A percentile compares a stretch with the other conserved stretches of the same genome.
Conservation (phyloP, 2,888 invertebrate genomes). For the Yponomeuta sedellus region DNA sequence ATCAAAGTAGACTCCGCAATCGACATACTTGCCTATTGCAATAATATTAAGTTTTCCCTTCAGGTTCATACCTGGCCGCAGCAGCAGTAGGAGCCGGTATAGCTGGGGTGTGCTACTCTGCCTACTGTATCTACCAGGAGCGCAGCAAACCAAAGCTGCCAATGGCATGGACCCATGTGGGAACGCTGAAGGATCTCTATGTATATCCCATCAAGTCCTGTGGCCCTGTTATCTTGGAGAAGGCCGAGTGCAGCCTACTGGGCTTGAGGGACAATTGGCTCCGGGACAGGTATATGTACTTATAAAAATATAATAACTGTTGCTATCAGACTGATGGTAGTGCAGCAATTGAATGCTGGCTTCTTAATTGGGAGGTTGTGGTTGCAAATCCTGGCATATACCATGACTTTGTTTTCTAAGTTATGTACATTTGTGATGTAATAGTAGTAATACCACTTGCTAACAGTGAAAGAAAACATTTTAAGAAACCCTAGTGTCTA, state of each 20-base stretch:
- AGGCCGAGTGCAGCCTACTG: conserved; percentile 71
- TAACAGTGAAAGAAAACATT: too few species aligned
- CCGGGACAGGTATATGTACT: conserved; percentile 61
- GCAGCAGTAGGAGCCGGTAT: conserved; percentile 32
- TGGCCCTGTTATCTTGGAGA: conserved; percentile 59
- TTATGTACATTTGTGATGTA: too few species aligned
- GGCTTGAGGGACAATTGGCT: conserved; percentile 74
- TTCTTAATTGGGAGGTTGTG: too few species aligned
- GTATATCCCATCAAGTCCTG: conserved; percentile 79
- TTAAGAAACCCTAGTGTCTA: too few species aligned
- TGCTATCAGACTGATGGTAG: too few species aligned
- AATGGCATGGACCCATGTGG: conserved; percentile 74
- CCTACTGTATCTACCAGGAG: conserved; percentile 44
- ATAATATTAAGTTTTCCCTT: conserved; percentile 20
- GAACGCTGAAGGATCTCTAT: conserved; percentile 70
- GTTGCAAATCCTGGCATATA: too few species aligned
- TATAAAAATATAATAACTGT: background rate
- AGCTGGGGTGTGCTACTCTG: conserved; percentile 47
- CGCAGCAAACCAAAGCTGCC: conserved; percentile 49
- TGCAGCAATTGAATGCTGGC: too few species aligned
- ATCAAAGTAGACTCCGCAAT: background rate
- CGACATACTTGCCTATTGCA: background rate
- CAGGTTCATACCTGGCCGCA: conserved; percentile 39
- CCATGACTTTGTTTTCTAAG: too few species aligned
- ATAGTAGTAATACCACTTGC: too few species aligned